Conservation (phyloP, 2,113 vertebrate species). For the Cephalopterus ornatus region DNA sequence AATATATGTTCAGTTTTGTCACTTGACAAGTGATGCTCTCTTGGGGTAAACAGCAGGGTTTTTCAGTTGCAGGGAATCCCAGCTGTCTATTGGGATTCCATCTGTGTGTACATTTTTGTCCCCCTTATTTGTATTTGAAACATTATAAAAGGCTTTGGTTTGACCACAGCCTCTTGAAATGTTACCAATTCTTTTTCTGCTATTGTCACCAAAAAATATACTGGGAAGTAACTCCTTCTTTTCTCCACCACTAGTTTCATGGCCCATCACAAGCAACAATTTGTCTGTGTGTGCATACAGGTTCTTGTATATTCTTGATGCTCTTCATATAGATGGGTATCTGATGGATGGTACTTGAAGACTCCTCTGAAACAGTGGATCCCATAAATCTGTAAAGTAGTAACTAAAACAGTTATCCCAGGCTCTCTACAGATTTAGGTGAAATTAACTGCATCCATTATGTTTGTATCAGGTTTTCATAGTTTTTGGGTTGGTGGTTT, state of each 20-base stretch:
- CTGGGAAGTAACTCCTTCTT: neutral
- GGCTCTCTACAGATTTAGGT: neutral
- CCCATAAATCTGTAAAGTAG: neutral
- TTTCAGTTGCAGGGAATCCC: slow-evolving; percentile 58
- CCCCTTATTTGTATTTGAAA: neutral
- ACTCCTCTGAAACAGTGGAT: neutral
- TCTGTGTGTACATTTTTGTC: slow-evolving; percentile 6
- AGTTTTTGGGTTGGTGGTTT: rapidly evolving
- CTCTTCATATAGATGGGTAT: neutral
- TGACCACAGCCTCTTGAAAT: neutral
- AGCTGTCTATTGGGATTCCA: slow-evolving; percentile 67
- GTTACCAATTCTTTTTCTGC: neutral
- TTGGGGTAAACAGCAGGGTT: slow-evolving; percentile 57
- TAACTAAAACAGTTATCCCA: neutral
- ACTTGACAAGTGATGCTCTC: slow-evolving; percentile 64
- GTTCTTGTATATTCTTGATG: neutral
- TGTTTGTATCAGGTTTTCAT: neutral
- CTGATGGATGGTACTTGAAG: neutral
- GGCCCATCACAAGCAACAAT: neutral
- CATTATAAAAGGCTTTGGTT: neutral
- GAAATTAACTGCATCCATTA: neutral
- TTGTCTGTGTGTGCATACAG: neutral
- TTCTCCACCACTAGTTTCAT: neutral
- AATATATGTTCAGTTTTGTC: slow-evolving; percentile 43
- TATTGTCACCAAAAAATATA: neutral